Conservation (phyloP, 2,797 vertebrate species). For the Coracias cyanogaster region DNA sequence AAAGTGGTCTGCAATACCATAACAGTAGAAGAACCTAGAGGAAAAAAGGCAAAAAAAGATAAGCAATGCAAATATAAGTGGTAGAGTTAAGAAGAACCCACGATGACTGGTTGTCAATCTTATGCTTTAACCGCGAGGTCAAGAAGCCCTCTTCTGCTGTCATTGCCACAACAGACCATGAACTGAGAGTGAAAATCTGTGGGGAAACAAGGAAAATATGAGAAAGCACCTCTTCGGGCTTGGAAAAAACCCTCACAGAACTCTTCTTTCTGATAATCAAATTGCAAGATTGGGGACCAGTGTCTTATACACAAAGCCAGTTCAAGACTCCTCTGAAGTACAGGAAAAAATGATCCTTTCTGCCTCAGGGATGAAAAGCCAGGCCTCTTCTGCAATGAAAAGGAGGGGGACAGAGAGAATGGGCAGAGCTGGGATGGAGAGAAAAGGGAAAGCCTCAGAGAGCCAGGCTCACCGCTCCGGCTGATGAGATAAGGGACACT, state of each 20-base stretch:
- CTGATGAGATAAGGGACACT: neutral
- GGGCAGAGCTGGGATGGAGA: neutral
- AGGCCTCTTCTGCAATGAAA: neutral
- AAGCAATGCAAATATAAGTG: constrained; percentile 59
- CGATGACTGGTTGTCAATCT: constrained; percentile 68
- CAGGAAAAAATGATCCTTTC: neutral
- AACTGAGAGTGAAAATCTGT: constrained; percentile 74
- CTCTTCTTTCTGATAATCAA: neutral
- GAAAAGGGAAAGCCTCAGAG: neutral
- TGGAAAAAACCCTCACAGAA: constrained; percentile 6
- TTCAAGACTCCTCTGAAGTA: neutral
- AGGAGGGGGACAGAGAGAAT: neutral
- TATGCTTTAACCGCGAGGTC: constrained; percentile 70
- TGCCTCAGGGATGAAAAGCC: neutral
- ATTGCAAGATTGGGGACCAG: neutral
- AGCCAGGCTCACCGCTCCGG: neutral
- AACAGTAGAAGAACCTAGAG: constrained; percentile 49
- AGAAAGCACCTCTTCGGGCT: constrained; percentile 37
- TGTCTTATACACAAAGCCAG: neutral
- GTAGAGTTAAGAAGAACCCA: constrained; percentile 69
- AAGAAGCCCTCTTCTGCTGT: constrained; percentile 72
- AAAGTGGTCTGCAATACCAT: neutral
- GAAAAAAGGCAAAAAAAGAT: neutral
- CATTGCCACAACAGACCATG: constrained; percentile 72
- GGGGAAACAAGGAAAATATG: constrained; percentile 73